Conservation (phyloP, 2,888 invertebrate genomes). For the Euphydryas editha region DNA sequence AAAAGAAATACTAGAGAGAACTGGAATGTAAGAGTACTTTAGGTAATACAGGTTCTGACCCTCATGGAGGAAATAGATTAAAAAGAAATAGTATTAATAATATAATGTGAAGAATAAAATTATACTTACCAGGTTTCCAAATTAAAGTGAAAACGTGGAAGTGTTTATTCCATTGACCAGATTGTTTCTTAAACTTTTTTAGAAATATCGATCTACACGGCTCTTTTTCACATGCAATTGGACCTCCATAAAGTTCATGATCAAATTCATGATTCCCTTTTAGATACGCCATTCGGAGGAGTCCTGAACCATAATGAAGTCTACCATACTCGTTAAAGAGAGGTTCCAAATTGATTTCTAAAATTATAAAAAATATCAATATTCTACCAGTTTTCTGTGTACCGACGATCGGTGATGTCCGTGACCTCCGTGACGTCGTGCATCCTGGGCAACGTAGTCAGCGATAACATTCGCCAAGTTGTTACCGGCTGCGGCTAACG, state of each 20-base stretch:
- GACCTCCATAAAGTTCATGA: slow-evolving; percentile 68
- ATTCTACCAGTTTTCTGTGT: no score
- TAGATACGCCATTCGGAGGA: slow-evolving; percentile 88
- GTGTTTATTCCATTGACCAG: slow-evolving; percentile 77
- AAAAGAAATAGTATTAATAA: no score
- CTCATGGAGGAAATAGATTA: no score
- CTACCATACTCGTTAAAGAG: slow-evolving; percentile 85
- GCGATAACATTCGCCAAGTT: no score
- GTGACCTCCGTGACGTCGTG: no score
- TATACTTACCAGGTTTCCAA: slow-evolving; percentile 84
- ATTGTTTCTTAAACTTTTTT: slow-evolving; percentile 67
- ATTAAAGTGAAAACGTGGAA: slow-evolving; percentile 87
- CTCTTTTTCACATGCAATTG: slow-evolving; percentile 64
- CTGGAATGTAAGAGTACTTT: no score
- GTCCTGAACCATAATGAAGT: slow-evolving; percentile 85
- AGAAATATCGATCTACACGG: slow-evolving; percentile 72
- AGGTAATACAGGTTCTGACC: no score
- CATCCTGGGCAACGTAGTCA: no score
- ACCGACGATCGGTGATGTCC: no score
- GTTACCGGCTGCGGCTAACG: no score
- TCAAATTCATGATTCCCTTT: slow-evolving; percentile 84
- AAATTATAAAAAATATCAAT: neutral
- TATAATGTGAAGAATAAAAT: neutral
- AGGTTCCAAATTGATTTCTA: slow-evolving; percentile 88
- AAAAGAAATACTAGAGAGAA: no score